Evolutionary conservation across 2,113 vertebrate species (phyloP), one percentile per base, ranked within the genome.

Genomic region (Tachycineta bicolor): DNA sequence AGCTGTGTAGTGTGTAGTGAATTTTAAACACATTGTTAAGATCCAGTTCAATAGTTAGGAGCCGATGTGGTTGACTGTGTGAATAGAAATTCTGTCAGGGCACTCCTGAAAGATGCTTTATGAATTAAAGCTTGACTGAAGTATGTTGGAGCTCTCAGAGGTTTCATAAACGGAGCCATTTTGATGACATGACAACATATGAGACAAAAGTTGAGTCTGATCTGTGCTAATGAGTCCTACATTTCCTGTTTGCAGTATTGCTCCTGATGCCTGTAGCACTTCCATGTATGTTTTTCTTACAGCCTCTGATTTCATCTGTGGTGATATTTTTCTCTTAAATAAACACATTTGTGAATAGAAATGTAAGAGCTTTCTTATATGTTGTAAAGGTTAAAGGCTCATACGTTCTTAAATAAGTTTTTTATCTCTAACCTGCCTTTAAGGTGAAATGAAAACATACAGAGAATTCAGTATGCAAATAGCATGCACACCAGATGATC

Each of bases 401-500:
- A 93, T 65, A 17, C 82, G 83, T 94, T 94, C 76, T 90, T 84
- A 74, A 74, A n/a, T 63, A 94, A 78, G 77, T 65, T 63, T 55
- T 62, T 62, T 60, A 34, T 93, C 80, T 97, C 91, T 92, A 81
- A 65, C 94, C 96, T 88, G 82, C 89, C 93, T 95, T 96, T 93
- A 94, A 78, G 76, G 75, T 93, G 92, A 97, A 96, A 97, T 96
- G 76, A 95, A 97, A 97, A 95, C 86, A 90, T 73, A 92, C 44
- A 90, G 94, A 91, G 80, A 97, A 96, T 97, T 97, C 86, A 86
- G 67, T 97, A 96, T 97, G 92, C 96, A 97, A 96, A 97, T 97
- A 95, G 83, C 87, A 90, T 64, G 55, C 65, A 37, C 91, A 92
- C 67, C 97, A 97, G 96, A 97, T 96, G 97, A 97, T 97, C 85